These are phyloP conservation scores for Teinopalpus imperialis DNA, from an alignment of 2,888 invertebrate species.

Conservation along the genomic window DNA sequence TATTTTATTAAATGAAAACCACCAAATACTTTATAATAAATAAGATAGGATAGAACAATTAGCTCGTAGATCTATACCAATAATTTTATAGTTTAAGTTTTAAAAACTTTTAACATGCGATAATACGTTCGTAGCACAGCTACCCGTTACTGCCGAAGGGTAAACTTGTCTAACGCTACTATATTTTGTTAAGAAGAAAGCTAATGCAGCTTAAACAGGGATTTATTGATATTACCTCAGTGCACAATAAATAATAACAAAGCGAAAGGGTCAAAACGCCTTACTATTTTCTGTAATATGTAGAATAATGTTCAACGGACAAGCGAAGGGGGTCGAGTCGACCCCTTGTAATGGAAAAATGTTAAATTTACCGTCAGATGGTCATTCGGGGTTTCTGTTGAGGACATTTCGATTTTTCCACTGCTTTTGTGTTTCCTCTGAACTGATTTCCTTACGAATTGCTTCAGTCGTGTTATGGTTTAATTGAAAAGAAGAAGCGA, in stretches of 20 bases:
- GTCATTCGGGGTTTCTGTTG: constrained; percentile 66
- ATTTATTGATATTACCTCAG: constrained; percentile 67
- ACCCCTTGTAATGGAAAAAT: constrained; percentile 46
- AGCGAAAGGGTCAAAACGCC: constrained; percentile 62
- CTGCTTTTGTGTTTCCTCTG: constrained; percentile 69
- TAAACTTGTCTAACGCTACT: constrained; percentile 27
- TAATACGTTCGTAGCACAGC: no score
- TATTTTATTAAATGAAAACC: no score
- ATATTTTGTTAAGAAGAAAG: constrained; percentile 42
- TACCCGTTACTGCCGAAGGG: no score
- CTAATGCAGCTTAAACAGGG: constrained; percentile 69
- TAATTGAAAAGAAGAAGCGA: constrained; percentile 11
- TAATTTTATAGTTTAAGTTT: no score
- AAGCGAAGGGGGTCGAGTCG: constrained; percentile 53
- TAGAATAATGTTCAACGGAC: constrained; percentile 59
- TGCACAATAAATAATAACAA: constrained; percentile 66
- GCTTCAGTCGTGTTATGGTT: constrained; percentile 2
- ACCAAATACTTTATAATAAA: no score
- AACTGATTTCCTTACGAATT: constrained; percentile 64
- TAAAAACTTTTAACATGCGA: no score
- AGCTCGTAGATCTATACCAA: no score
- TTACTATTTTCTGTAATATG: constrained; percentile 63
- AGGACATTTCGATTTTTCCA: constrained; percentile 71
- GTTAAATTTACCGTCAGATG: constrained; percentile 66
- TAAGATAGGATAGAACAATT: no score